Evolutionary conservation across 53 echinoderm and acorn worm species (phyloP), one percentile per base, ranked within the genome.

Genomic region (Mesocentrotus franciscanus): DNA sequence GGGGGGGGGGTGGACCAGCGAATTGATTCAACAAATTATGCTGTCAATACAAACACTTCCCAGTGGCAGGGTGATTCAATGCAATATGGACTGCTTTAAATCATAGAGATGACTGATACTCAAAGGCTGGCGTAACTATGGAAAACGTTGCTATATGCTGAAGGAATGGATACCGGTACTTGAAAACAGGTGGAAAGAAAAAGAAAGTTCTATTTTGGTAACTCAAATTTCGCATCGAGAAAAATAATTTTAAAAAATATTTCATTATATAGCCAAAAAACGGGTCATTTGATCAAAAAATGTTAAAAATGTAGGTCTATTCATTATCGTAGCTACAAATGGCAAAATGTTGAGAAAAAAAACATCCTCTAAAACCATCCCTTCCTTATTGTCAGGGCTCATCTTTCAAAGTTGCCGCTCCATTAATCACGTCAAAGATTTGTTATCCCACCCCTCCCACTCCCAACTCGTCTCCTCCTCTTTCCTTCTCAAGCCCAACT

Each of bases 41-140:
- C 90, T 27, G 58, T 58, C 29, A 90, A 90, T 60, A 90, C 90
- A 90, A 90, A 90, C 30, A 90, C 90, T 90, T 24, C 90, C 10
- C 30, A 22, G 60, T 81, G 81, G 42, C 42, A 81, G 81, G 81
- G 22, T 81, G 81, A 81, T 81, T 81, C 81, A 81, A 39, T 81
- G 81, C 39, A 42, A 74, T 32, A 18, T 39, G 17, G 42, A 42
- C 42, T 18, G 42, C 36, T 81, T 76, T 39, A 81, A 42, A 81
- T 81, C 36, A 81, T 39, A 8, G 6, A 81, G 81, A 81, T 39
- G 42, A 81, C 16, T 81, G 36, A 81, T 81, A 42, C 42, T 22
- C 42, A 7, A 42, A 36, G 8, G 42, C 16, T 16, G 42, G 10
- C 8, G 13, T 74, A 30, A 71, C 32, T 42, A 81, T 81, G 18